These are phyloP conservation scores for Ciconia boyciana DNA, from an alignment of 2,113 vertebrate species.

Conservation along the genomic window DNA sequence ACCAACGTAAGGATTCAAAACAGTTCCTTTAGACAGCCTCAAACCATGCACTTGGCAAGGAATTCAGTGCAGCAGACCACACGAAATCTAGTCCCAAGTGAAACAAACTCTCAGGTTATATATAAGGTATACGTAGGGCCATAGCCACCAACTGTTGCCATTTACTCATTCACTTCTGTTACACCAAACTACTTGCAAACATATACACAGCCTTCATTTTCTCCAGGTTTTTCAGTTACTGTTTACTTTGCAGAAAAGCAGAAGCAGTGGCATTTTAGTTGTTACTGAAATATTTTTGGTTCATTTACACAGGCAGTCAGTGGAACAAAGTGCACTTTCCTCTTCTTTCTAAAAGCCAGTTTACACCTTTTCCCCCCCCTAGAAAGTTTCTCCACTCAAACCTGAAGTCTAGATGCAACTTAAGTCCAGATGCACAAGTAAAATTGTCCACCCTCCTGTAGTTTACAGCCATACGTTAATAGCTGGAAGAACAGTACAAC, in stretches of 20 bases:
- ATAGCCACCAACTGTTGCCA: not conserved
- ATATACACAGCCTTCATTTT: not conserved
- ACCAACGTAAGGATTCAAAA: not conserved
- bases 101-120: not conserved
- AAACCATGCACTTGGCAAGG: not conserved
- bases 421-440: not conserved
- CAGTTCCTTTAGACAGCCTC: not conserved
- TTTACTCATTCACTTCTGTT: not conserved
- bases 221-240: not conserved
- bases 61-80: not conserved
- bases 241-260: not conserved
- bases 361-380: accelerated
- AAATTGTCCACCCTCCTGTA: not conserved
- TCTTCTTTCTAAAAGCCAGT: not conserved
- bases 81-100: not conserved
- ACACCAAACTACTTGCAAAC: not conserved
- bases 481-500: not conserved
- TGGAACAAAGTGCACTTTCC: not conserved
- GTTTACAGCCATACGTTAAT: not conserved
- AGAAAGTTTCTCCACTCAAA: not conserved
- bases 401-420: not conserved
- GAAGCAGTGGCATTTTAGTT: not conserved
- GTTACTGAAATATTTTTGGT: not conserved
- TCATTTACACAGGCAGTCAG: not conserved
- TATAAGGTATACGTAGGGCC: not conserved